phyloP scores from a whole-genome alignment of 1,140 invertebrate genomes.

The Cyclargus thomasi region DNA sequence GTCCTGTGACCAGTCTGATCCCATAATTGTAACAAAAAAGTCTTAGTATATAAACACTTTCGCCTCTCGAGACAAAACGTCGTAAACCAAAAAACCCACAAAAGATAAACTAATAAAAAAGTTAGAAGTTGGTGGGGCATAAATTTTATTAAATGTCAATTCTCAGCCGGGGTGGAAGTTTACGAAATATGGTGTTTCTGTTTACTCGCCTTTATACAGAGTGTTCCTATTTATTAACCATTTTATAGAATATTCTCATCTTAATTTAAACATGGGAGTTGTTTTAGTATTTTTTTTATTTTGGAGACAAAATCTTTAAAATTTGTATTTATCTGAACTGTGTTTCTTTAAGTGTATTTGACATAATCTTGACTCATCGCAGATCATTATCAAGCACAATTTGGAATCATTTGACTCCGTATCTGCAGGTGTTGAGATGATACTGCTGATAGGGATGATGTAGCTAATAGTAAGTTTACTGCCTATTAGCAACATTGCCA shows the following conservation, averaged over 20 bases:
- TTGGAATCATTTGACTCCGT: too few species aligned
- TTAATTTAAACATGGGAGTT: background rate
- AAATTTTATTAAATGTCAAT: constrained; percentile 1
- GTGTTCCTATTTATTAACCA: background rate
- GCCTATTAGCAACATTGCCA: too few species aligned
- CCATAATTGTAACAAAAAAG: background rate
- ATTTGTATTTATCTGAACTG: too few species aligned
- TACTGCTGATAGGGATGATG: too few species aligned
- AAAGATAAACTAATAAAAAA: constrained; percentile 1
- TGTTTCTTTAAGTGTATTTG: too few species aligned
- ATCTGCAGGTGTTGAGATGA: too few species aligned
- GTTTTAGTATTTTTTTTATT: background rate
- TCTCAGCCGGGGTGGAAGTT: background rate
- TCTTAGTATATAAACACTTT: background rate
- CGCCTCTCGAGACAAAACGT: background rate
- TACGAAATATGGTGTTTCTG: background rate
- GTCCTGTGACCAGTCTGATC: background rate
- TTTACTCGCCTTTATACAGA: background rate
- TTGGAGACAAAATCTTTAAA: too few species aligned
- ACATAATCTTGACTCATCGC: too few species aligned
- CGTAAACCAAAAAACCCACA: background rate
- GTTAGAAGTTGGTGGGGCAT: background rate
- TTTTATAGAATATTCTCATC: background rate
- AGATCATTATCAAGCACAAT: too few species aligned
- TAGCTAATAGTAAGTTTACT: too few species aligned